phyloP scores from a whole-genome alignment of 2,797 vertebrate species.

The Cynopterus sphinx region DNA sequence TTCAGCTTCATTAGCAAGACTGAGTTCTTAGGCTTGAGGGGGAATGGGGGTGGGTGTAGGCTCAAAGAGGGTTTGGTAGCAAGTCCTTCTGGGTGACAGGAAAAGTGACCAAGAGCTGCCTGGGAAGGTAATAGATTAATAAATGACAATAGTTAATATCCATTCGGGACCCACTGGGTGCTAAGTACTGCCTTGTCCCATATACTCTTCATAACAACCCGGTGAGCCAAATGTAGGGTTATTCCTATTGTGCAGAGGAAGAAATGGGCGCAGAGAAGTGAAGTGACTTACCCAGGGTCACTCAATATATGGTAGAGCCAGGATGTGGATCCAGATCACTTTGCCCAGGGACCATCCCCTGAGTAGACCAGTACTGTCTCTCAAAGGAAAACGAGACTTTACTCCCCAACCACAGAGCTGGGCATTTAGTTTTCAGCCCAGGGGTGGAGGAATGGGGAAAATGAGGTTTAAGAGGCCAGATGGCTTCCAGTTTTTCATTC shows the following conservation, averaged over 20 bases:
- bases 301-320: background rate
- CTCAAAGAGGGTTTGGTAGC: background rate
- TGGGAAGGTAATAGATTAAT: background rate
- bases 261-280: background rate
- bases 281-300: background rate
- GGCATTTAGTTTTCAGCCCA: background rate
- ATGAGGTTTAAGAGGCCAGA: background rate
- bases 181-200: background rate
- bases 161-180: background rate
- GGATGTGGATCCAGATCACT: background rate
- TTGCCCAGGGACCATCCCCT: background rate
- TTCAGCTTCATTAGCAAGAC: constrained; percentile 54
- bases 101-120: background rate
- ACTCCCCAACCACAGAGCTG: background rate
- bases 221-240: background rate
- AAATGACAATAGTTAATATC: background rate
- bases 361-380: background rate
- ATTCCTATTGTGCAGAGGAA: background rate
- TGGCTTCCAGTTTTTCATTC: background rate
- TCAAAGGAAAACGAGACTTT: background rate
- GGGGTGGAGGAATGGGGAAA: background rate
- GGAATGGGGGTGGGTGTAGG: background rate
- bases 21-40: constrained; percentile 4
- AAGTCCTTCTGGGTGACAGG: background rate
- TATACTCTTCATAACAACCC: background rate